These are phyloP conservation scores for Salarias fasciatus DNA, from an alignment of 2,797 vertebrate species.

Conservation along the genomic window DNA sequence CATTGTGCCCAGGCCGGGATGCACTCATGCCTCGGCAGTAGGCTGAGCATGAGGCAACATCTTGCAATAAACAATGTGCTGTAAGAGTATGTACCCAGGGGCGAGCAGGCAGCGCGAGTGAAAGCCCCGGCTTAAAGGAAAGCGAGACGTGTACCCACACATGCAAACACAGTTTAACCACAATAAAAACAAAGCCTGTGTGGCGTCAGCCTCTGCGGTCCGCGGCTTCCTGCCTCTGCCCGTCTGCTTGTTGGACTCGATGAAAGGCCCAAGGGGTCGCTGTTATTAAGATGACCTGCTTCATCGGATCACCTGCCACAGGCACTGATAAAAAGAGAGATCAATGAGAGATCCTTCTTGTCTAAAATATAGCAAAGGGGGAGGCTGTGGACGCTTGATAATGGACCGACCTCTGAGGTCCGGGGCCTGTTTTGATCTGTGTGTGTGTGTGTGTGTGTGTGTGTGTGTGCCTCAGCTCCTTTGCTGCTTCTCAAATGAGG, in stretches of 20 bases:
- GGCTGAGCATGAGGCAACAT: constrained; percentile 59
- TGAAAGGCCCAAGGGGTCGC: constrained; percentile 33
- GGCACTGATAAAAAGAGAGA: constrained; percentile 57
- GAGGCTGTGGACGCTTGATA: constrained; percentile 31
- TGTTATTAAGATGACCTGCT: constrained; percentile 40
- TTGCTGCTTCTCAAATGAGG: too few relatives aligned
- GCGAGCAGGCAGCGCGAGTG: constrained; percentile 4
- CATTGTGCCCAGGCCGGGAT: constrained; percentile 33
- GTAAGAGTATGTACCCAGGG: constrained; percentile 55
- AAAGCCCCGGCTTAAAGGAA: constrained; percentile 16
- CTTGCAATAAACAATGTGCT: constrained; percentile 53
- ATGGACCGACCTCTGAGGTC: constrained; percentile 37
- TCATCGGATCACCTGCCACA: constrained; percentile 61
- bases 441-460: constrained; percentile 3
- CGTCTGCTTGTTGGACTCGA: constrained; percentile 34
- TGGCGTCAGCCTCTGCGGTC: constrained; percentile 1
- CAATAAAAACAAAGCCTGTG: background rate
- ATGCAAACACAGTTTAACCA: background rate
- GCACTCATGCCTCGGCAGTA: constrained; percentile 20
- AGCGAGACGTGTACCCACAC: background rate
- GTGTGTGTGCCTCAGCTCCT: constrained; percentile 3
- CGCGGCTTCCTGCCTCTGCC: constrained; percentile 7
- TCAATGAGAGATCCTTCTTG: constrained; percentile 51
- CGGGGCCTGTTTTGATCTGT: constrained; percentile 30
- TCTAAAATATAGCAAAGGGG: constrained; percentile 38